Conservation (phyloP, 2,888 invertebrate species). For the Leucania comma region DNA sequence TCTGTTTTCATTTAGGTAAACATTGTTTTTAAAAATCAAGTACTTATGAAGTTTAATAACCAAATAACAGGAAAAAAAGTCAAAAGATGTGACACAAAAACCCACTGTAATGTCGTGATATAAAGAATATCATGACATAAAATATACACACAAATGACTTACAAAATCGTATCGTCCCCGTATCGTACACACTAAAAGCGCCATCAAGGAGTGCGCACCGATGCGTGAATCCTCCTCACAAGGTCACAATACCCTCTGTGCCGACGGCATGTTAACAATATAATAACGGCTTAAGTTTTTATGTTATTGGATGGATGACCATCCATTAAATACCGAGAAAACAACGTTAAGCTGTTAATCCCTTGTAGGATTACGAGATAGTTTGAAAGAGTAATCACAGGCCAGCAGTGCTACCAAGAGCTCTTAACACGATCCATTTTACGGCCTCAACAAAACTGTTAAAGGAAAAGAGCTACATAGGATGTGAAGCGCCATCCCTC, state of each 20-base stretch:
- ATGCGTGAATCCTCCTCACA: conserved; percentile 63
- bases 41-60: no score
- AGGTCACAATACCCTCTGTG: conserved; percentile 57
- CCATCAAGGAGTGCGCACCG: conserved; percentile 62
- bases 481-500: no score
- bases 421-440: no score
- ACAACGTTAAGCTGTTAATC: not conserved
- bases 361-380: not conserved
- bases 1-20: no score
- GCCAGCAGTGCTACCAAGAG: no score
- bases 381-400: not conserved
- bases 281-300: conserved; percentile 31
- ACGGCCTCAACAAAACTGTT: no score
- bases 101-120: no score
- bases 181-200: conserved; percentile 35
- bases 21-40: no score
- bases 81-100: not conserved
- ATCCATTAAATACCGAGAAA: no score
- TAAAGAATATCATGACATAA: not conserved
- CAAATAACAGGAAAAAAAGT: no score
- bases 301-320: not conserved
- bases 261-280: conserved; percentile 36
- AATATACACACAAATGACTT: not conserved
- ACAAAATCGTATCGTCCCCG: conserved; percentile 47
- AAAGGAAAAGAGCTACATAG: no score